Conservation (phyloP, 2,888 invertebrate genomes). For the Scaptodrosophila latifasciaeformis region DNA sequence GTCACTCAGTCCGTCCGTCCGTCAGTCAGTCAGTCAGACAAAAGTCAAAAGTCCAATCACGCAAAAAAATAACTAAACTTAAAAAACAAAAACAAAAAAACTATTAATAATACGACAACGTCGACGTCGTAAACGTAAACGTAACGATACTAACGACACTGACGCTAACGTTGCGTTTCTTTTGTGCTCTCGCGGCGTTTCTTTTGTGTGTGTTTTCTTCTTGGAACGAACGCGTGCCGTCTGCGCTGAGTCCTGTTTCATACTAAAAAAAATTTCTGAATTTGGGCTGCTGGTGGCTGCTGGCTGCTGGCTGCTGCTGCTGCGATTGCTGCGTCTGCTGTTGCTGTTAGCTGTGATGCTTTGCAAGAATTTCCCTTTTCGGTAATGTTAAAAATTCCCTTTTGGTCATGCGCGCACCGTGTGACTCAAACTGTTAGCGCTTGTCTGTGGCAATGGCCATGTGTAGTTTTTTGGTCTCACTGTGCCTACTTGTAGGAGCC, state of each 20-base stretch:
- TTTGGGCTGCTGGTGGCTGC: neutral
- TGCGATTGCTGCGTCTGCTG: conserved; percentile 21
- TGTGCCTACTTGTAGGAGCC: conserved; percentile 9
- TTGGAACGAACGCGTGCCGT: conserved; percentile 61
- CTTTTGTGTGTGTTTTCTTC: too few species aligned
- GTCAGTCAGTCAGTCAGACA: too few species aligned
- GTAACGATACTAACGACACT: conserved; percentile 1
- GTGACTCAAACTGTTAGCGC: conserved; percentile 18
- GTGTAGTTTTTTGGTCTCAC: conserved; percentile 27
- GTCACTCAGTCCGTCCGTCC: too few species aligned
- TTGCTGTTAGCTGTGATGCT: conserved; percentile 35
- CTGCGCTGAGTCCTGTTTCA: conserved; percentile 68
- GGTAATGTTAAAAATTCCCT: conserved; percentile 60
- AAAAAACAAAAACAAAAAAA: too few species aligned
- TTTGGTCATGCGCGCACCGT: conserved; percentile 52
- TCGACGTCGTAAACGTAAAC: neutral
- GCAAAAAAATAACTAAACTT: too few species aligned
- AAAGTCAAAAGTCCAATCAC: too few species aligned
- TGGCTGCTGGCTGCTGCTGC: conserved; percentile 27
- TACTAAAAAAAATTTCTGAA: conserved; percentile 27
- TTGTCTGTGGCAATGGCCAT: conserved; percentile 25
- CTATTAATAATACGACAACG: neutral
- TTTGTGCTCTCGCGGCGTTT: conserved; percentile 6
- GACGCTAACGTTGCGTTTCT: conserved; percentile 5
- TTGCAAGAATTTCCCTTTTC: conserved; percentile 51